Percentiles rank a stretch among this genome's conserved stretches.
Conservation (phyloP, 2,888 invertebrate species). For the Sarcophaga caerulescens region DNA sequence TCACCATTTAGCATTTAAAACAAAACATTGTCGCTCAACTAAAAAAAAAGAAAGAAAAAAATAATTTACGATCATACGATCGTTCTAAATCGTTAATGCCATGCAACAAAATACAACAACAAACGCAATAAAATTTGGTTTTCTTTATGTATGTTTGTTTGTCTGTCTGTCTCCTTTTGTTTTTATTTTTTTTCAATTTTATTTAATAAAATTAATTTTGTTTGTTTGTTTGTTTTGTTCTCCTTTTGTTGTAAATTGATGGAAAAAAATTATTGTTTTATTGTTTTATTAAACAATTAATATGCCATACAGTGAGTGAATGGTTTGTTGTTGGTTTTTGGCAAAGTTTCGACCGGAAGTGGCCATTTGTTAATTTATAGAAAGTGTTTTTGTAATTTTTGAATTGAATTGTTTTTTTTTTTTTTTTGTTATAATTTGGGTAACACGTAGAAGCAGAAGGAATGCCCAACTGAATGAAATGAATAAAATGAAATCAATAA, state of each 20-base stretch:
- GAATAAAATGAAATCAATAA: constrained; percentile 8
- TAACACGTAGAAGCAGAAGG: constrained; percentile 51
- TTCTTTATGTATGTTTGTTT: not conserved
- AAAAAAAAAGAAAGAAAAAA: constrained; percentile 23
- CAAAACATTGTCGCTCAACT: constrained; percentile 63
- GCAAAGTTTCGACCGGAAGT: constrained; percentile 63
- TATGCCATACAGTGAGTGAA: constrained; percentile 57
- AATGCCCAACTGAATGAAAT: not conserved
- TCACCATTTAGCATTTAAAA: constrained; percentile 62
- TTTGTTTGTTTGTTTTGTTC: not conserved
- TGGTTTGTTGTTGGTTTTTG: constrained; percentile 52
- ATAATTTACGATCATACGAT: constrained; percentile 64
- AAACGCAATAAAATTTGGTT: constrained; percentile 47
- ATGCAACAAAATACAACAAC: constrained; percentile 46
- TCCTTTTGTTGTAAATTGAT: too few relatives aligned
- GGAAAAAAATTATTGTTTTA: too few relatives aligned
- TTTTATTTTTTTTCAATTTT: constrained; percentile 1
- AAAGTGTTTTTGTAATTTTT: constrained; percentile 63
- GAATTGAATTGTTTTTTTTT: not conserved
- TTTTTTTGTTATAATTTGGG: constrained; percentile 61
- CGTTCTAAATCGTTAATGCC: constrained; percentile 50
- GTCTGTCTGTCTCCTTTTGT: not conserved
- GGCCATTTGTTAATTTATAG: constrained; percentile 64
- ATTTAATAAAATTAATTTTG: constrained; percentile 8
- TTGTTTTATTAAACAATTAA: constrained; percentile 36